Percentiles rank a stretch among this genome's conserved stretches.
phyloP scores from a whole-genome alignment of 2,797 vertebrate species.

The Coregonus suidteri region DNA sequence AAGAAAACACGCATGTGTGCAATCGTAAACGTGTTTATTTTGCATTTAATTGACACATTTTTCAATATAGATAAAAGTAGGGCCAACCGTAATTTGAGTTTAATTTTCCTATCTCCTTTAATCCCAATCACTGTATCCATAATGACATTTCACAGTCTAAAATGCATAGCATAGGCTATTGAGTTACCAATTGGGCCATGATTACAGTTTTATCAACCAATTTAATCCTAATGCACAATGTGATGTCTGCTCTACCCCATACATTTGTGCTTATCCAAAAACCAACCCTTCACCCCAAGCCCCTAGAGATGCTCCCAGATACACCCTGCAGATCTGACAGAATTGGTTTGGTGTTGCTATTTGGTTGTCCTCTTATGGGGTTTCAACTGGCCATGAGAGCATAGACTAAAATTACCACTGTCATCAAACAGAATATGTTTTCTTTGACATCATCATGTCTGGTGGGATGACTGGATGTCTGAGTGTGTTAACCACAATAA shows the following conservation, averaged over 20 bases:
- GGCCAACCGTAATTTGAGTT: not conserved
- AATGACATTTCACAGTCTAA: not conserved
- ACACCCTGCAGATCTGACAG: not conserved
- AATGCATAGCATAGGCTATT: not conserved
- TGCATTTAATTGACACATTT: not conserved
- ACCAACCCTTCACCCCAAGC: not conserved
- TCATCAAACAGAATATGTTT: slow-evolving; percentile 7
- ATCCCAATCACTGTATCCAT: not conserved
- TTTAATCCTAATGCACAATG: not conserved
- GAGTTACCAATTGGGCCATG: not conserved
- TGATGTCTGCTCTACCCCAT: not conserved
- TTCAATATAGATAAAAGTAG: not conserved
- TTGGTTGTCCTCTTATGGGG: not conserved
- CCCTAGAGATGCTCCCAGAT: not conserved
- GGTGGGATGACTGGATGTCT: not conserved
- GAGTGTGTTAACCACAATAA: not conserved
- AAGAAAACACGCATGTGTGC: not conserved
- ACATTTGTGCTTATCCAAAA: not conserved
- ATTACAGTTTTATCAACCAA: not conserved
- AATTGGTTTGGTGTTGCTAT: not conserved
- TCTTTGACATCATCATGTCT: not conserved
- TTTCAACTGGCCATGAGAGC: slow-evolving; percentile 2
- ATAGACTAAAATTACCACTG: not conserved
- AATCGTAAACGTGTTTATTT: too few relatives aligned
- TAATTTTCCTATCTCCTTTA: too few relatives aligned